phyloP scores from a whole-genome alignment of 2,113 vertebrate genomes.

The Theristicus caerulescens region DNA sequence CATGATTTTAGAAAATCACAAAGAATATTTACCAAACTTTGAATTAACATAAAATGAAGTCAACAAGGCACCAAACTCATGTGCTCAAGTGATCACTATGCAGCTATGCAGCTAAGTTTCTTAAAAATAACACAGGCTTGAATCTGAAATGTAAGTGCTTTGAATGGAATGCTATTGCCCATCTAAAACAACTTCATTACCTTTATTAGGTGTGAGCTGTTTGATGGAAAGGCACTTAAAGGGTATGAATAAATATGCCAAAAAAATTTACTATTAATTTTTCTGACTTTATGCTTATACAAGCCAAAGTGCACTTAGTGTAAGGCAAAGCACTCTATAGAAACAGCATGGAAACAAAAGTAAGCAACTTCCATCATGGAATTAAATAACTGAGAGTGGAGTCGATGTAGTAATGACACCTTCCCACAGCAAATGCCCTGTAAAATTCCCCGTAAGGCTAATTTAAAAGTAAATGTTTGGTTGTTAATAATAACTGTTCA shows the following conservation, averaged over 20 bases:
- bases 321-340: background rate
- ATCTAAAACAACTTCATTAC: background rate
- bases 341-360: background rate
- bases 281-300: background rate
- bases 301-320: background rate
- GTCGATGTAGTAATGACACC: background rate
- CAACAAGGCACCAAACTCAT: background rate
- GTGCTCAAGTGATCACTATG: background rate
- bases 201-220: background rate
- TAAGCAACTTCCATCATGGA: background rate
- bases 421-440: background rate
- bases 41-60: background rate
- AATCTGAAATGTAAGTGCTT: background rate
- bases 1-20: background rate
- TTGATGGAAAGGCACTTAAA: background rate
- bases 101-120: background rate
- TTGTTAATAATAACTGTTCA: background rate
- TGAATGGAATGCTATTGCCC: background rate
- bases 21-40: background rate
- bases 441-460: background rate
- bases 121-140: background rate
- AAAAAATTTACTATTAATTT: background rate
- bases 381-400: background rate
- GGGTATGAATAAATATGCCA: background rate
- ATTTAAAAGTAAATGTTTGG: background rate